A percentile compares a stretch with the other conserved stretches of the same genome.
phyloP scores from a whole-genome alignment of 2,797 vertebrate genomes.

The Poeciliopsis turneri region DNA sequence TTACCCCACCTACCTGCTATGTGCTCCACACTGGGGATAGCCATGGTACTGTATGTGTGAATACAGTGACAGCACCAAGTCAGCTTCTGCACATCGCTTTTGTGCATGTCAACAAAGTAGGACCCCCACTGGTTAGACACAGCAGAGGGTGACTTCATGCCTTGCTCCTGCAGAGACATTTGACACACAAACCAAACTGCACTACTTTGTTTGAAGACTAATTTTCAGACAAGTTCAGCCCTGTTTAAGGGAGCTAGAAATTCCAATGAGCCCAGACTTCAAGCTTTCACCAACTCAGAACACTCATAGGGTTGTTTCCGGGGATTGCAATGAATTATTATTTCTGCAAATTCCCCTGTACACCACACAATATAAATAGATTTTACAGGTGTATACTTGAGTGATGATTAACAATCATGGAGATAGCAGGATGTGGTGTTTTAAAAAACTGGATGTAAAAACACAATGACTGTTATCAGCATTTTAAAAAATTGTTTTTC shows the following conservation, averaged over 20 bases:
- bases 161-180: slow-evolving; percentile 76
- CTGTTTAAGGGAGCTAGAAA: slow-evolving; percentile 32
- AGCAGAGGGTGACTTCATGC: slow-evolving; percentile 83
- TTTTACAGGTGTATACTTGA: neutral
- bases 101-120: slow-evolving; percentile 87
- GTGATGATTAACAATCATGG: neutral
- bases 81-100: slow-evolving; percentile 70
- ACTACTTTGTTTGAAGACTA: slow-evolving; percentile 17
- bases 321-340: slow-evolving; percentile 17
- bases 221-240: slow-evolving; percentile 48
- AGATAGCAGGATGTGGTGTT: slow-evolving; percentile 40
- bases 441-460: slow-evolving; percentile 5
- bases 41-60: slow-evolving; percentile 91
- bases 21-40: slow-evolving; percentile 91
- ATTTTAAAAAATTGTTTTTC: neutral
- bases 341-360: slow-evolving; percentile 21
- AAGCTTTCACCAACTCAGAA: neutral
- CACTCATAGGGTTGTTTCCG: neutral
- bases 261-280: slow-evolving; percentile 3
- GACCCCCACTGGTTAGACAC: slow-evolving; percentile 92
- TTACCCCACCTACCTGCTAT: slow-evolving; percentile 87
- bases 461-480: neutral
- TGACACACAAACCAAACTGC: slow-evolving; percentile 28
- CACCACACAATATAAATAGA: neutral
- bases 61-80: slow-evolving; percentile 93